These are phyloP conservation scores for Aplysina aerophoba DNA, from an alignment of 37 sponge, comb jelly and placozoan genomes.

Conservation along the genomic window DNA sequence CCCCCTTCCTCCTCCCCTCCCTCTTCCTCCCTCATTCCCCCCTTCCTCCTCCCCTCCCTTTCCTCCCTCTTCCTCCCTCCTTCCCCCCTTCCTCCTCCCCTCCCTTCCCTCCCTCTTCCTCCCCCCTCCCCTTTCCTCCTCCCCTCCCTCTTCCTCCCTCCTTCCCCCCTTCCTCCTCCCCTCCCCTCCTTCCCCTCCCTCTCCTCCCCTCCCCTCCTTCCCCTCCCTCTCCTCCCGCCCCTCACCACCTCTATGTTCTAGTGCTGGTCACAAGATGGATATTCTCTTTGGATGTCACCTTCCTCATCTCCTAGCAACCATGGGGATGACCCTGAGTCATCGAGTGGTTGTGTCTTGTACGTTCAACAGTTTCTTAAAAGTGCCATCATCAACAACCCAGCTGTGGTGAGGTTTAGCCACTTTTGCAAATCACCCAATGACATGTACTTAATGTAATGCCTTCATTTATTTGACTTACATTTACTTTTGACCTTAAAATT, in stretches of 20 bases:
- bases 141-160: too few species aligned
- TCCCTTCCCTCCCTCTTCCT: neutral
- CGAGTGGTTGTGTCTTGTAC: neutral
- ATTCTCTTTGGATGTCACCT: constrained; percentile 77
- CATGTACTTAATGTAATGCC: too few species aligned
- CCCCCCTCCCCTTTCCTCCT: neutral
- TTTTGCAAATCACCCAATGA: too few species aligned
- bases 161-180: neutral
- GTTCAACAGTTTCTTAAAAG: constrained; percentile 77
- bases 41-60: neutral
- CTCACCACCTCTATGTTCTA: constrained; percentile 7
- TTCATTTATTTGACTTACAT: too few species aligned
- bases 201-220: neutral
- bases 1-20: neutral
- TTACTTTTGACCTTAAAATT: too few species aligned
- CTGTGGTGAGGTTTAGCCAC: constrained; percentile 71
- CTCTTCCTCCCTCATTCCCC: neutral
- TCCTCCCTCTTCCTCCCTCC: neutral
- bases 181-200: neutral
- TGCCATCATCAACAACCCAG: constrained; percentile 75
- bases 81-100: neutral
- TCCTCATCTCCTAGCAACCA: neutral
- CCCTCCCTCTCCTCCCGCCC: neutral
- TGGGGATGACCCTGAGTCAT: neutral
- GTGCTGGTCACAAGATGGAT: constrained; percentile 78